These are phyloP conservation scores for Laticauda laticaudata DNA, from an alignment of 2,113 vertebrate species.

Conservation along the genomic window DNA sequence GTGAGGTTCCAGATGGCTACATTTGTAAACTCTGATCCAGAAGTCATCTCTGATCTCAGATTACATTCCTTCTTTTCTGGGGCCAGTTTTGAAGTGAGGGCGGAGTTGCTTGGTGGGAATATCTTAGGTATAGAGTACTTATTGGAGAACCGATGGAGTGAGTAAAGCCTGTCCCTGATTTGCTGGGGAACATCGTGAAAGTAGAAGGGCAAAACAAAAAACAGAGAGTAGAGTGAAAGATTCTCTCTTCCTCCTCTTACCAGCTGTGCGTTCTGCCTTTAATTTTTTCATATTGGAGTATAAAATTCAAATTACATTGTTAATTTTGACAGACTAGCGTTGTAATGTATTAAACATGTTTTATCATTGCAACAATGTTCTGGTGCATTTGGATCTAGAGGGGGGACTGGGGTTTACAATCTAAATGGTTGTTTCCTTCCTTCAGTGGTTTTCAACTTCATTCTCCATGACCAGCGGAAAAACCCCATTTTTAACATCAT, in stretches of 20 bases:
- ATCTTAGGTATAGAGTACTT: not conserved
- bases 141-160: not conserved
- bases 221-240: not conserved
- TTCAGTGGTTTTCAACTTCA: conserved; percentile 93
- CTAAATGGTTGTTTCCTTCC: not conserved
- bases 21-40: not conserved
- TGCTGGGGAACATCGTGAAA: not conserved
- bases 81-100: not conserved
- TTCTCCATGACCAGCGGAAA: conserved; percentile 88
- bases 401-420: not conserved
- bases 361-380: not conserved
- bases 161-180: not conserved
- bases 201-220: not conserved
- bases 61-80: not conserved
- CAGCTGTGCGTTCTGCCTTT: not conserved
- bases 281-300: too few relatives aligned
- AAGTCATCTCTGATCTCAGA: not conserved
- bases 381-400: not conserved
- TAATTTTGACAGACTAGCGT: not conserved
- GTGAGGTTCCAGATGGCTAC: not conserved
- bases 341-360: not conserved
- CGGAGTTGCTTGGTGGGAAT: not conserved
- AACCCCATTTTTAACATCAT: conserved; percentile 94
- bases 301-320: not conserved
- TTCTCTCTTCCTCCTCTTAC: not conserved